Conservation (phyloP, 2,113 vertebrate genomes). For the Capreolus pygargus region DNA sequence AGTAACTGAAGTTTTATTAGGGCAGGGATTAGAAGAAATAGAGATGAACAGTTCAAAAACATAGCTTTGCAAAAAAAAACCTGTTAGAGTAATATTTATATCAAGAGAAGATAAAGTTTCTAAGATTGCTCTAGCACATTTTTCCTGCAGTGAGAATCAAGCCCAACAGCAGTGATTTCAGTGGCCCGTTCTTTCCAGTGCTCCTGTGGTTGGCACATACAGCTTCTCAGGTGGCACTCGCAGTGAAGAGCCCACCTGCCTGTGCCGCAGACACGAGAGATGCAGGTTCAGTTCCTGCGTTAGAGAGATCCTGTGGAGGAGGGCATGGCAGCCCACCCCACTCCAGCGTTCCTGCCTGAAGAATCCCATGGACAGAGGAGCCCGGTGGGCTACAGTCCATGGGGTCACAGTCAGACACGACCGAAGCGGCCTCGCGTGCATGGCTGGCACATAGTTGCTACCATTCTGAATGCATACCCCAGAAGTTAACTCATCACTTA, state of each 20-base stretch:
- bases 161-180: background rate
- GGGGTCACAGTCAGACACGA: background rate
- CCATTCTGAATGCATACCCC: background rate
- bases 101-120: background rate
- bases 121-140: background rate
- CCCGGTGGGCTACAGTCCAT: background rate
- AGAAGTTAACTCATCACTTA: background rate
- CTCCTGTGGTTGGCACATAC: background rate
- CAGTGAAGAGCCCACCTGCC: background rate
- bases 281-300: background rate
- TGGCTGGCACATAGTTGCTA: background rate
- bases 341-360: background rate
- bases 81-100: background rate
- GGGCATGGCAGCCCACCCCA: background rate
- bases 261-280: background rate
- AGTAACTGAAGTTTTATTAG: background rate
- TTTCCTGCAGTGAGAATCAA: background rate
- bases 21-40: background rate
- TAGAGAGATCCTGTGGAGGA: background rate
- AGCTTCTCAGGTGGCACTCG: background rate
- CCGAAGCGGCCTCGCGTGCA: background rate
- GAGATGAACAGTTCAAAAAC: background rate
- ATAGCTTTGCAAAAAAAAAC: background rate
- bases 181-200: background rate
- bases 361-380: background rate